Evolutionary conservation across 2,888 invertebrate species (phyloP).

Genomic region (Diploptera punctata): DNA sequence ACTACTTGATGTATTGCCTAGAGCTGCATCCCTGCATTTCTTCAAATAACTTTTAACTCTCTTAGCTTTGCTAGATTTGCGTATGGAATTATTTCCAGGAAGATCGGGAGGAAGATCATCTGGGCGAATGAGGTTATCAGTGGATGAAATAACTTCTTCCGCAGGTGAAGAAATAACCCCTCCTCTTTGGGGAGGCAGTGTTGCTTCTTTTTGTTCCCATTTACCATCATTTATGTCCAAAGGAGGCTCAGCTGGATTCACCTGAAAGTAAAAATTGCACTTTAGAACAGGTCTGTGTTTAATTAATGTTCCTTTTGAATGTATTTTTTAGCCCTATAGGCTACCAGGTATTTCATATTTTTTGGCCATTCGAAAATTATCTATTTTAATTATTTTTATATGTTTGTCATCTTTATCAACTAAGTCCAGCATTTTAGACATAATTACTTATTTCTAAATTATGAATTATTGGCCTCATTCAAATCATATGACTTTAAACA

Average conservation of each 20-base stretch:
- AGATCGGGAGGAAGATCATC: slow-evolving; percentile 39
- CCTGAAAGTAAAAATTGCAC: slow-evolving; percentile 50
- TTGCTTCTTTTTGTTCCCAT: slow-evolving; percentile 48
- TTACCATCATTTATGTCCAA: slow-evolving; percentile 52
- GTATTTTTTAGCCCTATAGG: no score
- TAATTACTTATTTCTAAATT: no score
- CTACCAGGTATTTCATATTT: no score
- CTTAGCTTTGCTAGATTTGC: slow-evolving; percentile 59
- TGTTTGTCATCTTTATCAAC: no score
- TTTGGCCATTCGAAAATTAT: no score
- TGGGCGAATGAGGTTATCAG: neutral
- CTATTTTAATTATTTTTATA: no score
- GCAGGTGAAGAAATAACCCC: neutral
- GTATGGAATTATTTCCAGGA: slow-evolving; percentile 44
- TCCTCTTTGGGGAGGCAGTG: neutral
- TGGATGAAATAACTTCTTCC: neutral
- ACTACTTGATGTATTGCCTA: slow-evolving; percentile 47
- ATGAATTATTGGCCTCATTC: no score
- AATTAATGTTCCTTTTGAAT: no score
- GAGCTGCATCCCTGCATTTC: slow-evolving; percentile 60
- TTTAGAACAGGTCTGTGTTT: no score
- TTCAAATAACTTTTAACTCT: slow-evolving; percentile 62
- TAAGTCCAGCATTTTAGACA: no score
- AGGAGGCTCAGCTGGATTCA: slow-evolving; percentile 54
- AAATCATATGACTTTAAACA: no score